These are phyloP conservation scores for Loripinus fragilis DNA, from an alignment of 2,888 invertebrate species.

Conservation along the genomic window DNA sequence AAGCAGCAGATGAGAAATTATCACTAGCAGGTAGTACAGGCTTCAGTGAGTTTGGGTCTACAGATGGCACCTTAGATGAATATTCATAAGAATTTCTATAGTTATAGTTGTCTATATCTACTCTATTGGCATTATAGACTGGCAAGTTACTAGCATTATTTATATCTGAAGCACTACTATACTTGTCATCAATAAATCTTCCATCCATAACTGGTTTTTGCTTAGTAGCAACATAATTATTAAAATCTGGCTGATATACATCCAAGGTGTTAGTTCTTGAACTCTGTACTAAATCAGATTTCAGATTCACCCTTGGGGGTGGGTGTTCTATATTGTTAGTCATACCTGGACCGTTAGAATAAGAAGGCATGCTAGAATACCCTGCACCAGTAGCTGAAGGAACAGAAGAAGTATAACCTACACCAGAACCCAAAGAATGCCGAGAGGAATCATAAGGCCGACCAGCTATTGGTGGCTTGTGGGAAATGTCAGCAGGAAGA, in stretches of 20 bases:
- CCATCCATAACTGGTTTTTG: slow-evolving; percentile 3
- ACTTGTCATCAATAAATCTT: slow-evolving; percentile 13
- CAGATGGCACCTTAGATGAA: slow-evolving; percentile 8
- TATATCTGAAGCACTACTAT: neutral
- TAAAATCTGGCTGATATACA: slow-evolving; percentile 17
- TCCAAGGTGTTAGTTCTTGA: neutral
- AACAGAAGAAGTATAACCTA: neutral
- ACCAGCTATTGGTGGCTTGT: slow-evolving; percentile 49
- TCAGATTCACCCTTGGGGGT: slow-evolving; percentile 32
- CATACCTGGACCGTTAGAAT: slow-evolving; percentile 12
- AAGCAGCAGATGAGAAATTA: slow-evolving; percentile 18
- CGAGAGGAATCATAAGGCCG: slow-evolving; percentile 27
- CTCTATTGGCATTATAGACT: slow-evolving; percentile 15
- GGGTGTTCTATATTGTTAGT: slow-evolving; percentile 1
- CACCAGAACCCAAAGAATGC: neutral
- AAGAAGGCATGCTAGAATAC: slow-evolving; percentile 44
- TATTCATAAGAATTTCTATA: slow-evolving; percentile 16
- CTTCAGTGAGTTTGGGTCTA: slow-evolving; percentile 20
- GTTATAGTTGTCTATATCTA: slow-evolving; percentile 16
- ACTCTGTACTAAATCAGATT: slow-evolving; percentile 17
- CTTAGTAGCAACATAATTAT: slow-evolving; percentile 9
- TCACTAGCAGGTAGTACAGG: slow-evolving; percentile 15
- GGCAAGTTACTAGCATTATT: slow-evolving; percentile 19
- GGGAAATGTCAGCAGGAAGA: slow-evolving; percentile 41
- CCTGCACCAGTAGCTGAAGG: slow-evolving; percentile 25